A percentile compares a stretch with the other conserved stretches of the same genome.
These are phyloP conservation scores for Dryococelus australis DNA, from an alignment of 2,888 invertebrate genomes.

Conservation along the genomic window DNA sequence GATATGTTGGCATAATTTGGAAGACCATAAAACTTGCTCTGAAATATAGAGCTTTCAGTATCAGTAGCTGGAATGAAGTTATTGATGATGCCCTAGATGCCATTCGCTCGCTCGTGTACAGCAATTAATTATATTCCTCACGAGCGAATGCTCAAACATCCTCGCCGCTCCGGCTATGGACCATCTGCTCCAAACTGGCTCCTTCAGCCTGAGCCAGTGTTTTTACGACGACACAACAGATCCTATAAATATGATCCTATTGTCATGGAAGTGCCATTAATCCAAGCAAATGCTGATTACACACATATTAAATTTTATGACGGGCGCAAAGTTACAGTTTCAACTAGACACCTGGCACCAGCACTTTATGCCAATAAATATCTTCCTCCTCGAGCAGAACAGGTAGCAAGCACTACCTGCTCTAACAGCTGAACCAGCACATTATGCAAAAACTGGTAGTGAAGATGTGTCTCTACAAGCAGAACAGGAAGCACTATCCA, in stretches of 20 bases:
- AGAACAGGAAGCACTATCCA: too few relatives aligned
- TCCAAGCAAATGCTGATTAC: constrained; percentile 46
- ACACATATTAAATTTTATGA: constrained; percentile 38
- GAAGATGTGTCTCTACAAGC: too few relatives aligned
- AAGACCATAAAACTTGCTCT: not conserved
- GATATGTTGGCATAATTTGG: constrained; percentile 26
- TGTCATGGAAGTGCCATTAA: constrained; percentile 44
- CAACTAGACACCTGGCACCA: not conserved
- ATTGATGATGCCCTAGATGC: constrained; percentile 25
- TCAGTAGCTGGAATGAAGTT: constrained; percentile 4
- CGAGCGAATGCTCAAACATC: constrained; percentile 39
- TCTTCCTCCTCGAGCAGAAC: too few relatives aligned
- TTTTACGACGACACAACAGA: constrained; percentile 41
- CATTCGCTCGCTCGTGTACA: constrained; percentile 32
- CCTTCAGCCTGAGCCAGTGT: constrained; percentile 40
- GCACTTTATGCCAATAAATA: not conserved
- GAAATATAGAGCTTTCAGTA: constrained; percentile 7
- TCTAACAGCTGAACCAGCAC: too few relatives aligned
- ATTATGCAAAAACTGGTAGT: too few relatives aligned
- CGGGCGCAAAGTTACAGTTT: constrained; percentile 38
- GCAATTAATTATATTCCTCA: too few relatives aligned
- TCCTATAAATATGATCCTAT: constrained; percentile 43
- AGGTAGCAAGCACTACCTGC: too few relatives aligned
- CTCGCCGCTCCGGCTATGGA: constrained; percentile 43
- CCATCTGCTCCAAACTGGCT: constrained; percentile 43